A percentile compares a stretch with the other conserved stretches of the same genome.
These are phyloP conservation scores for Rambutsinella grinnellia DNA, from an alignment of 2,888 invertebrate species.

Conservation along the genomic window DNA sequence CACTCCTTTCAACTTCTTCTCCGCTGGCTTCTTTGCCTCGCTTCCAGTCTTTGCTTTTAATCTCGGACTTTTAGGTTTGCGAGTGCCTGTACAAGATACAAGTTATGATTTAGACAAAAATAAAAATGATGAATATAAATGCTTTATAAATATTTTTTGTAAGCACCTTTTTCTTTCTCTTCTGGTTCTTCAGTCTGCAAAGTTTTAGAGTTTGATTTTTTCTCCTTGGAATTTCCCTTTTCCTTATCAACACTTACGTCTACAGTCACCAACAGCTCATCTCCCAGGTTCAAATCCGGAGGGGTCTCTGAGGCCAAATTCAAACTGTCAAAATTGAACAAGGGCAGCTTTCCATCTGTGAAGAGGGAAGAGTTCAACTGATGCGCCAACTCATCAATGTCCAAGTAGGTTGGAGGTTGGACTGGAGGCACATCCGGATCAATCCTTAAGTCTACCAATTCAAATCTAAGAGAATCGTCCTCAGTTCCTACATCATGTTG, in stretches of 20 bases:
- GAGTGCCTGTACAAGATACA: constrained; percentile 7
- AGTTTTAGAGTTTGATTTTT: neutral
- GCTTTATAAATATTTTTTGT: no score
- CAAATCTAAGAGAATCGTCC: constrained; percentile 38
- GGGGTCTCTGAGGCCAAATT: neutral
- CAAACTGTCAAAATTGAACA: constrained; percentile 10
- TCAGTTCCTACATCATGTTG: constrained; percentile 21
- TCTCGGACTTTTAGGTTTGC: constrained; percentile 4
- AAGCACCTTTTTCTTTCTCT: neutral
- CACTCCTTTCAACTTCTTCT: constrained; percentile 56
- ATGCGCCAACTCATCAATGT: constrained; percentile 60
- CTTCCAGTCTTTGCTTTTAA: neutral
- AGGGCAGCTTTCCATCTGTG: constrained; percentile 46
- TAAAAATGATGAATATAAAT: no score
- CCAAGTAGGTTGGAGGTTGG: constrained; percentile 49
- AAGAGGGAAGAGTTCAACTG: constrained; percentile 59
- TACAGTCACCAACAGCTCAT: neutral
- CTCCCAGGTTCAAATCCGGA: neutral
- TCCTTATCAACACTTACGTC: neutral
- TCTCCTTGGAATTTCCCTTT: neutral
- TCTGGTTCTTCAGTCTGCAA: neutral
- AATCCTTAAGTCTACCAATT: constrained; percentile 44
- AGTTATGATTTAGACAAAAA: no score
- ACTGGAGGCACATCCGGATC: constrained; percentile 30
- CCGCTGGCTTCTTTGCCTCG: constrained; percentile 18